Conservation (phyloP, 2,888 invertebrate species). For the Cinara cedri region DNA sequence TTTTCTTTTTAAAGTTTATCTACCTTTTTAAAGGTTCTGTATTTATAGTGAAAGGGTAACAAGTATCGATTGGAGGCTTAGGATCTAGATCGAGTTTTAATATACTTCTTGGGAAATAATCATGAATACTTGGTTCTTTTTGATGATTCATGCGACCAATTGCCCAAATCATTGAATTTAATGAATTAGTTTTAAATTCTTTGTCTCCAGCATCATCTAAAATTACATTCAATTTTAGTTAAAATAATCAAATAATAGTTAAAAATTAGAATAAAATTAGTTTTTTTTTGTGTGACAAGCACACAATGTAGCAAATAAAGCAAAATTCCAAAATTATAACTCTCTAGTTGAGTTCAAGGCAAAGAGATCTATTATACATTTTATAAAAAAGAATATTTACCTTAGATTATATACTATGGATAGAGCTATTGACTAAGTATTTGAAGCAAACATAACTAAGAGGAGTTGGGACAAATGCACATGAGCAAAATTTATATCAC, state of each 20-base stretch:
- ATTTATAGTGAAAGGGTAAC: constrained; percentile 70
- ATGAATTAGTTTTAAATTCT: constrained; percentile 71
- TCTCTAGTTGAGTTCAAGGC: no score
- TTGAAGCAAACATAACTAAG: no score
- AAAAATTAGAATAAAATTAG: no score
- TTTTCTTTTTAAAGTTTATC: background rate
- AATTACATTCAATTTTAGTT: constrained; percentile 58
- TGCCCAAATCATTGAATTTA: constrained; percentile 79
- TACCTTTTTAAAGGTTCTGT: constrained; percentile 53
- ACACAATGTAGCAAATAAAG: no score
- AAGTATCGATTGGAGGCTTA: constrained; percentile 72
- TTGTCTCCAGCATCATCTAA: constrained; percentile 80
- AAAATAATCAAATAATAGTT: background rate
- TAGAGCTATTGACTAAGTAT: no score
- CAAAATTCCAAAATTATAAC: no score
- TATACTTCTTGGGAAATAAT: constrained; percentile 76
- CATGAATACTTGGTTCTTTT: constrained; percentile 83
- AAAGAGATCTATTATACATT: no score
- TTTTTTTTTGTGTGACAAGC: no score
- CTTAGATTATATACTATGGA: no score
- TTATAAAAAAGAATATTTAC: no score
- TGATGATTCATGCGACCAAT: constrained; percentile 78
- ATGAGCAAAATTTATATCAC: no score
- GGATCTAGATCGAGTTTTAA: constrained; percentile 72
- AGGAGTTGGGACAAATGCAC: no score